phyloP scores from a whole-genome alignment of 2,797 vertebrate species.

The Calcarius lapponicus region DNA sequence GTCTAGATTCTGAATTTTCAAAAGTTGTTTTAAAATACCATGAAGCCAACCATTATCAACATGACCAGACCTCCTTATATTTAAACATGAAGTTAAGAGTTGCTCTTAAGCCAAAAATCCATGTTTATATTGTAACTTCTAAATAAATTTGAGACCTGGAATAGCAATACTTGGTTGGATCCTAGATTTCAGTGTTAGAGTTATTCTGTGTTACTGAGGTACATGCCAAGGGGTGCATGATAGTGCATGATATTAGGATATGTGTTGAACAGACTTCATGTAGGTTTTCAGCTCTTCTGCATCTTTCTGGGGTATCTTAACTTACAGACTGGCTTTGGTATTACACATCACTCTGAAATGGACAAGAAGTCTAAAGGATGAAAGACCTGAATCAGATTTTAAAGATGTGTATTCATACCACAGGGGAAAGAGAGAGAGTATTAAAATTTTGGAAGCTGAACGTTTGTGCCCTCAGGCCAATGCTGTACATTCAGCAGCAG shows the following conservation, averaged over 20 bases:
- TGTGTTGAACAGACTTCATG: not conserved
- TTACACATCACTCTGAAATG: not conserved
- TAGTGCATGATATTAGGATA: not conserved
- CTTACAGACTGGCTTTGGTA: not conserved
- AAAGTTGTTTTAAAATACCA: not conserved
- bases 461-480: not conserved
- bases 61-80: not conserved
- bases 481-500: not conserved
- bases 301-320: not conserved
- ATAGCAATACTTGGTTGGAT: not conserved
- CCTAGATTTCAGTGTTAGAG: not conserved
- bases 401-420: not conserved
- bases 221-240: not conserved
- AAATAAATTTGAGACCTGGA: not conserved
- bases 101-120: not conserved
- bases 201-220: not conserved
- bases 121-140: not conserved
- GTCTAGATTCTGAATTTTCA: not conserved
- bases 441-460: conserved; percentile 24
- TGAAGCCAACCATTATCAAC: not conserved
- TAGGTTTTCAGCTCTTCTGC: not conserved
- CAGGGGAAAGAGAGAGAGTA: not conserved
- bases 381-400: not conserved
- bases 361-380: not conserved
- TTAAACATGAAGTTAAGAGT: not conserved